Base-by-base conservation (phyloP, 1,140 invertebrate species). In the Halictus rubicundus region DNA sequence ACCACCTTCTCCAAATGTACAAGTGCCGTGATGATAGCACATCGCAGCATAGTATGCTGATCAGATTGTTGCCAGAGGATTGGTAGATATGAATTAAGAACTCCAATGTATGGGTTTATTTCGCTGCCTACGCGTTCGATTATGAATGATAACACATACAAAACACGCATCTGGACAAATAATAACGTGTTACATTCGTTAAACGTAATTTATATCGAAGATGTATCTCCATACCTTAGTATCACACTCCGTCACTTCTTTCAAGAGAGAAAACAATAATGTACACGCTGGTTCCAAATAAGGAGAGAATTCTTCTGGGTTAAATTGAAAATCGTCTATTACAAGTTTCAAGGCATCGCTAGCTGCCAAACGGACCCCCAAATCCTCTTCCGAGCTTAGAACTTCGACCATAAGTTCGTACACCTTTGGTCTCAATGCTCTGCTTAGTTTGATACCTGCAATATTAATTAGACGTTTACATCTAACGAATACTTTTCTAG, bases 281-380 rank as follows among this genome's bases (percentile, higher is more conserved):
- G 95, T 94, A 89, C 98, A 98, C 4, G 95, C 94, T 23, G 95
- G 93, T 46, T 97, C 95, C 57, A 98, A 94, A 92, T 96, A 99
- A 16, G 97, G 95, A 71, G 95, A 94, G 90, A 99, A 98, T 88
- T 97, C 95, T 70, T 98, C 96, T 1, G 95, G 94, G 87, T 96
- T 95, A 92, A 99, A 99, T 90, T 98, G 97, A 94, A 99, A 99
- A 91, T 98, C 97, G 90, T 98, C 97, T 21, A 99, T 95, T 2
- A 96, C 96, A 83, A 95, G 94, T 90, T 97, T 96, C 6, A 99
- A 93, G 42, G 96, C 90, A 94, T 96, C 91, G 78, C 94, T 96
- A 1, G 97, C 96, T 27, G 97, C 96, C 66, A 99, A 92, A 87
- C 97, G 94, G 23, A 99, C 97, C 12, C 96, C 96, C 83, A 97